phyloP scores from a whole-genome alignment of 2,113 vertebrate species.

The Ptychochromis oligacanthus region DNA sequence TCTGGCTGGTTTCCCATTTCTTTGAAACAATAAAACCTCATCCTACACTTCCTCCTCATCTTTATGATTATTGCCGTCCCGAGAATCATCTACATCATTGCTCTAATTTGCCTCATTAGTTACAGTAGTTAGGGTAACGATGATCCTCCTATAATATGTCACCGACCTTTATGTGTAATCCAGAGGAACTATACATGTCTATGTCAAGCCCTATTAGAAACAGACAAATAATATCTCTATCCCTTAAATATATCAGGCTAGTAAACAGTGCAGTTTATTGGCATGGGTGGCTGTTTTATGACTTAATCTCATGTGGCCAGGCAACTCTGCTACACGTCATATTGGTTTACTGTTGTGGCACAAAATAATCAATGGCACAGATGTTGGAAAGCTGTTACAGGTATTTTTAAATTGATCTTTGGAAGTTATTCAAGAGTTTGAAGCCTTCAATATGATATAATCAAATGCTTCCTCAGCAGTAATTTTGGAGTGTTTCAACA shows the following conservation, averaged over 20 bases:
- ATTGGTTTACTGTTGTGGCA: constrained; percentile 67
- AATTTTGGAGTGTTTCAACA: constrained; percentile 26
- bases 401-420: constrained; percentile 60
- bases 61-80: constrained; percentile 61
- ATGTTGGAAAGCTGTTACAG: constrained; percentile 51
- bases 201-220: constrained; percentile 54
- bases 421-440: constrained; percentile 15
- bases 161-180: constrained; percentile 62
- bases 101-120: constrained; percentile 76
- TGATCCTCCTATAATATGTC: constrained; percentile 64
- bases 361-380: constrained; percentile 68
- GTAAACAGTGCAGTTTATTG: constrained; percentile 65
- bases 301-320: constrained; percentile 55
- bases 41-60: constrained; percentile 51
- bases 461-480: constrained; percentile 17
- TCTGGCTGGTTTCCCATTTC: constrained; percentile 62
- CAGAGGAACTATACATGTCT: constrained; percentile 28
- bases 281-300: constrained; percentile 66
- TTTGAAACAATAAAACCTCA: constrained; percentile 57
- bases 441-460: constrained; percentile 9
- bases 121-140: constrained; percentile 68
- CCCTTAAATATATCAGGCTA: constrained; percentile 49
- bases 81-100: constrained; percentile 57
- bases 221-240: constrained; percentile 48
- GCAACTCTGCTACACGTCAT: constrained; percentile 54